These are phyloP conservation scores for Xestia ashworthii DNA, from an alignment of 2,888 invertebrate genomes.

Conservation along the genomic window DNA sequence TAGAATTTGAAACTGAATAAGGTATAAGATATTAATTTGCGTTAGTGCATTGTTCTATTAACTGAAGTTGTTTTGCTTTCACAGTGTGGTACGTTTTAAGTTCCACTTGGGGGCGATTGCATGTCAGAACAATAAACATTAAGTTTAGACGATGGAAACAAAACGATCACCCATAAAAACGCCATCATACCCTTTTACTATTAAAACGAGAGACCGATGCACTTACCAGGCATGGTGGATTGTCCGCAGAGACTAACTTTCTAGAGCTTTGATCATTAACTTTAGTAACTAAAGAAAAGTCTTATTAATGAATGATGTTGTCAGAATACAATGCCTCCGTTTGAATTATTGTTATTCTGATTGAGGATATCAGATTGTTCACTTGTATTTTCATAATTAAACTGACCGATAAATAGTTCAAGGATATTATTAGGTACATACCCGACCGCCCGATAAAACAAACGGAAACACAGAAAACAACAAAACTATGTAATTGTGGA, in stretches of 20 bases:
- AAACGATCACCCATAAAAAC: constrained; percentile 74
- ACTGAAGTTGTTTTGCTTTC: constrained; percentile 14
- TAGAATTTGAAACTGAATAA: constrained; percentile 37
- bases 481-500: background rate
- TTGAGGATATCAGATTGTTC: constrained; percentile 29
- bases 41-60: constrained; percentile 30
- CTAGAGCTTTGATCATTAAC: constrained; percentile 12
- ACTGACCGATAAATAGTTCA: constrained; percentile 48
- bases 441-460: constrained; percentile 22
- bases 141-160: constrained; percentile 66
- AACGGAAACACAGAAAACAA: constrained; percentile 4
- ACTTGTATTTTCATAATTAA: constrained; percentile 23
- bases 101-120: constrained; percentile 64
- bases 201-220: constrained; percentile 65
- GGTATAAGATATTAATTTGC: constrained; percentile 27
- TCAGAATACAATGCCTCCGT: constrained; percentile 8
- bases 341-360: constrained; percentile 15
- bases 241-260: constrained; percentile 15
- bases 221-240: constrained; percentile 40
- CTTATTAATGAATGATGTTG: constrained; percentile 8
- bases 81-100: constrained; percentile 30
- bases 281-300: background rate
- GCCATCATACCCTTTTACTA: constrained; percentile 68
- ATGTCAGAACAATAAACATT: constrained; percentile 72
- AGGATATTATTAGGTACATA: constrained; percentile 40